Evolutionary conservation across 2,888 invertebrate species (phyloP).

Genomic region (Tromatobia lineatoria): DNA sequence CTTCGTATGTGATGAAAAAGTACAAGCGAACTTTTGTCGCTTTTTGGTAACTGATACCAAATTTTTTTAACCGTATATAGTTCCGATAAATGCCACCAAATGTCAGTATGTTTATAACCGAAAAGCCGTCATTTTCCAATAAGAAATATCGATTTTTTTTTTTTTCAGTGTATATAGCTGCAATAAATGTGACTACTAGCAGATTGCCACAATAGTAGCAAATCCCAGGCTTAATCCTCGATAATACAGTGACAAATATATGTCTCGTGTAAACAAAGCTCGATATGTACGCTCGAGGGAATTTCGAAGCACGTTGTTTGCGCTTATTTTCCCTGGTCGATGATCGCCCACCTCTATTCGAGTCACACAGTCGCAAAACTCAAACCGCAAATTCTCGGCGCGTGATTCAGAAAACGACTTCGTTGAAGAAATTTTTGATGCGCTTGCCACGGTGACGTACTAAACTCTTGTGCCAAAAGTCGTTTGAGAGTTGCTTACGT

Average conservation of each 20-base stretch:
- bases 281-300: neutral
- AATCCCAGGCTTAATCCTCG: neutral
- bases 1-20: too few species aligned
- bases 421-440: neutral
- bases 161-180: neutral
- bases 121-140: too few species aligned
- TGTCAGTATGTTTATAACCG: too few species aligned
- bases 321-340: conserved; percentile 10
- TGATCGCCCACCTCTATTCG: conserved; percentile 8
- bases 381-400: neutral
- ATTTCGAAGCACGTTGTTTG: conserved; percentile 12
- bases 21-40: too few species aligned
- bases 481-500: neutral
- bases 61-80: too few species aligned
- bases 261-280: neutral
- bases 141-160: too few species aligned
- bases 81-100: too few species aligned
- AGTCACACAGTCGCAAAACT: conserved; percentile 2
- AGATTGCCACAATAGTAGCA: neutral
- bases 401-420: conserved; percentile 16
- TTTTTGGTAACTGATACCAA: too few species aligned
- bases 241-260: conserved; percentile 4
- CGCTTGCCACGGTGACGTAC: neutral
- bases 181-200: neutral
- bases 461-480: neutral